phyloP scores from a whole-genome alignment of 2,797 vertebrate species.

The Amblyraja radiata region DNA sequence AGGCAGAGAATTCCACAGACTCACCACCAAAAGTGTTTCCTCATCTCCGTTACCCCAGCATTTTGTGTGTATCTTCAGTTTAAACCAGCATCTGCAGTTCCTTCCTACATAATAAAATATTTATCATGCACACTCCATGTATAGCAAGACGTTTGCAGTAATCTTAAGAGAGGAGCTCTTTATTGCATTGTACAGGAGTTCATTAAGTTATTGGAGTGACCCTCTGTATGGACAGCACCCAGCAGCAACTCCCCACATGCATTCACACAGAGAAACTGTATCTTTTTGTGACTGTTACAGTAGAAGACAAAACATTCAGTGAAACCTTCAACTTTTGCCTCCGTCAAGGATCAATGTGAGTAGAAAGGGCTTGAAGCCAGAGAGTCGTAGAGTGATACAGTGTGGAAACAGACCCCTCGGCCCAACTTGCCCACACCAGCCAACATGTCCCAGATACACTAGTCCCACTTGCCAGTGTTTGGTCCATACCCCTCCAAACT shows the following conservation, averaged over 20 bases:
- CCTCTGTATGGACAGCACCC: background rate
- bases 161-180: background rate
- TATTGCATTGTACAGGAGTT: background rate
- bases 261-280: background rate
- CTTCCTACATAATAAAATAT: background rate
- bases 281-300: background rate
- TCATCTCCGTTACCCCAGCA: too few species aligned
- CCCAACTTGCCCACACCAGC: too few species aligned
- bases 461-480: too few species aligned
- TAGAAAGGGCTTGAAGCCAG: background rate
- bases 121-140: background rate
- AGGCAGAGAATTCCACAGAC: too few species aligned
- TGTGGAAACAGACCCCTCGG: too few species aligned
- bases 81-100: too few species aligned
- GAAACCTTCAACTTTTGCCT: background rate
- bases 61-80: too few species aligned
- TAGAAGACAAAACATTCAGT: background rate
- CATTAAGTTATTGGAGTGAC: background rate
- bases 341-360: background rate
- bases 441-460: too few species aligned
- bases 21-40: too few species aligned
- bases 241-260: background rate
- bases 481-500: too few species aligned
- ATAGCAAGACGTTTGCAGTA: background rate
- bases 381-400: too few species aligned